Evolutionary conservation across 2,113 vertebrate species (phyloP), one percentile per base, ranked within the genome.

Genomic region (Centrocercus urophasianus): DNA sequence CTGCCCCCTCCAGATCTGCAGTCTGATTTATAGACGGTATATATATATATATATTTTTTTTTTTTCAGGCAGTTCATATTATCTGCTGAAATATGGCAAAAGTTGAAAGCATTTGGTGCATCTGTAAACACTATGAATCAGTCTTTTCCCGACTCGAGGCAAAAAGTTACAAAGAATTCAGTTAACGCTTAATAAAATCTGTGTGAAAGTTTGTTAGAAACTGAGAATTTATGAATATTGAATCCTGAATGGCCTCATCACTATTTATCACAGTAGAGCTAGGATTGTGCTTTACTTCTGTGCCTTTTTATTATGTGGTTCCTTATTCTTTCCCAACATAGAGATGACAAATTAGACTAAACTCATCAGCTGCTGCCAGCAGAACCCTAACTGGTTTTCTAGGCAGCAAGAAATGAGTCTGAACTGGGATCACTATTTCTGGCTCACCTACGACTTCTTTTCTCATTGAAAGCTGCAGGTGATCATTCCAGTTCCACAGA

Each of bases 101-200:
- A 85, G 22, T 63, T 82, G 54, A 93, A 82, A 89, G 70, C 45
- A 72, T 63, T 86, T 74, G 25, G 38, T 38, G 17, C 64, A 81
- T 57, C 65, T 84, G 57, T 76, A 95, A 94, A 94, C 79, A 73
- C 45, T 27, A 45, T 77, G 61, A 96, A 87, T 93, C 86, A 93
- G 67, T 1, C 30, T 86, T 86, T 72, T 86, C 60, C 50, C 65
- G 75, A 77, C 38, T 65, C 45, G 25, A 73, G n/a, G 83, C 8
- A 92, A 92, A 60, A 81, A 25, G 32, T 65, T 80, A 66, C 3
- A 4, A 77, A 88, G 82, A 30, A 76, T 66, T 83, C 45, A 89
- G 36, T 64, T 28, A 42, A 79, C 67, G 36, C 20, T 90, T 83
- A 70, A 83, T 63, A 74, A 83, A 95, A 83, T 17, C 47, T 45